A percentile compares a stretch with the other conserved stretches of the same genome.
These are phyloP conservation scores for Taphrorychus bicolor DNA, from an alignment of 2,888 invertebrate genomes.

Conservation along the genomic window DNA sequence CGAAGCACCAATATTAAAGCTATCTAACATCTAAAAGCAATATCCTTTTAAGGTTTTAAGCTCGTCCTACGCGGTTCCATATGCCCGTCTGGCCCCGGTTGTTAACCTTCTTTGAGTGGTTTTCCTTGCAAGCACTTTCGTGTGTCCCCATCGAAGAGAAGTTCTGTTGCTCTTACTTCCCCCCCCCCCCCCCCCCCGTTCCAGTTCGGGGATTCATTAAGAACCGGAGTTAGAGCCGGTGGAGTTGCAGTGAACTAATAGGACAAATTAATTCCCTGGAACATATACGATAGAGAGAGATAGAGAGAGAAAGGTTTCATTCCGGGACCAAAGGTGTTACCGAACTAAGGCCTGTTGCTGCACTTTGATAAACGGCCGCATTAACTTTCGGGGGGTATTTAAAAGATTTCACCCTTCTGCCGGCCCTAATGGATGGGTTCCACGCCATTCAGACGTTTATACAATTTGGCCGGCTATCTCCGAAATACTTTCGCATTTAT, in stretches of 20 bases:
- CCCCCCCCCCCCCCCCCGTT: too few relatives aligned
- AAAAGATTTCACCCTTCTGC: constrained; percentile 8
- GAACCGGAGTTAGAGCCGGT: too few relatives aligned
- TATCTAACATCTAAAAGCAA: constrained; percentile 17
- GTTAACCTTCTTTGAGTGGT: constrained; percentile 21
- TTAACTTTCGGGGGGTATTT: constrained; percentile 13
- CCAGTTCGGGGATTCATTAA: background rate
- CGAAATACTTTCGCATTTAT: background rate
- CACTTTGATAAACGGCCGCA: constrained; percentile 13
- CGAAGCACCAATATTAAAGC: background rate
- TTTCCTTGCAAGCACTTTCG: constrained; percentile 17
- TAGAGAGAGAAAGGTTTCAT: background rate
- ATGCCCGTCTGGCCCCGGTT: constrained; percentile 11
- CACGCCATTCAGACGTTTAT: constrained; percentile 1
- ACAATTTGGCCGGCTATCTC: background rate
- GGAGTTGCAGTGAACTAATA: background rate
- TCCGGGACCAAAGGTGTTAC: background rate
- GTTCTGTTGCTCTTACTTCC: too few relatives aligned
- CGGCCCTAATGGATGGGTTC: background rate
- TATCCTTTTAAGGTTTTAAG: constrained; percentile 16
- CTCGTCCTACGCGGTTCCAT: background rate
- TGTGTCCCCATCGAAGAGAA: constrained; percentile 1
- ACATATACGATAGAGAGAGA: too few relatives aligned
- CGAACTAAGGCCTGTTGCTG: constrained; percentile 14
- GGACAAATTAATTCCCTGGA: background rate